phyloP scores from a whole-genome alignment of 2,113 vertebrate genomes.

The Typhlomys cinereus region DNA sequence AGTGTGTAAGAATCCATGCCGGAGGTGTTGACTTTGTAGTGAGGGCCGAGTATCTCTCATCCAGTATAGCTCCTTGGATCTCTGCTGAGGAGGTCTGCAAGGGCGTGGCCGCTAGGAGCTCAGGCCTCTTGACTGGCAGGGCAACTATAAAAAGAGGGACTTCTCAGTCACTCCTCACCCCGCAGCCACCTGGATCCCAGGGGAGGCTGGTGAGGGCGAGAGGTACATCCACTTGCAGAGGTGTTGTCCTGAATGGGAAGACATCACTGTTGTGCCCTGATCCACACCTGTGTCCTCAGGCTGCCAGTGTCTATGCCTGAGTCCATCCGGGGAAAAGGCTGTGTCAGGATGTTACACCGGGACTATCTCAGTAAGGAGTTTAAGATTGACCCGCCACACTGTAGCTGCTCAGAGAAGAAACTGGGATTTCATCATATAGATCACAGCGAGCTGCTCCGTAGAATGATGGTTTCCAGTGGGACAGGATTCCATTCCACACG shows the following conservation, averaged over 20 bases:
- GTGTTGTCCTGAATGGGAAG: neutral
- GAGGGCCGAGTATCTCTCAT: neutral
- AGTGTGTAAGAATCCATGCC: fast-evolving
- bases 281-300: neutral
- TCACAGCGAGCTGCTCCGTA: neutral
- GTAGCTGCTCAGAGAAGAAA: neutral
- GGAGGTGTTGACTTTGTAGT: neutral
- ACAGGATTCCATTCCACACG: neutral
- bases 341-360: neutral
- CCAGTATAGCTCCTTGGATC: neutral
- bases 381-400: neutral
- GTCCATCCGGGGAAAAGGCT: neutral
- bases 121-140: neutral
- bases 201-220: neutral
- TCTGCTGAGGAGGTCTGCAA: neutral
- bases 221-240: neutral
- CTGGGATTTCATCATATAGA: neutral
- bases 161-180: neutral
- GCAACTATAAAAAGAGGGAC: neutral
- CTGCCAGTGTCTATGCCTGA: neutral
- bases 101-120: neutral
- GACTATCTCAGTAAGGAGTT: neutral
- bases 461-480: neutral
- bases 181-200: fast-evolving
- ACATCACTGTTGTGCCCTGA: neutral